Conservation (phyloP, 2,113 vertebrate species). For the Sterna hirundo region DNA sequence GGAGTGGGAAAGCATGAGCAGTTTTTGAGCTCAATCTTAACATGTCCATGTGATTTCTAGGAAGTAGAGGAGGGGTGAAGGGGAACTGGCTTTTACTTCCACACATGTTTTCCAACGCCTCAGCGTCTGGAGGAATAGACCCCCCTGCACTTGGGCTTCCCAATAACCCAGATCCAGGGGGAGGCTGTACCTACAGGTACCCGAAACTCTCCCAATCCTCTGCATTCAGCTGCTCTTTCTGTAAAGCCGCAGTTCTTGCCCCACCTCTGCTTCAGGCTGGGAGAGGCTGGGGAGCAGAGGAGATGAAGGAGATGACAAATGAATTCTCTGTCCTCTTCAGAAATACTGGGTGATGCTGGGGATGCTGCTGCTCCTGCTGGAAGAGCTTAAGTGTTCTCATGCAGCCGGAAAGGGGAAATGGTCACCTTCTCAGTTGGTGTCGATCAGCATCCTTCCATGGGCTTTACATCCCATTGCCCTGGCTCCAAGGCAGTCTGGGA, state of each 20-base stretch:
- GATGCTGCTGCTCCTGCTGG: background rate
- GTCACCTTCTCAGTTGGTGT: fast-evolving
- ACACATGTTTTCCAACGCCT: fast-evolving
- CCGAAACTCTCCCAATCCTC: background rate
- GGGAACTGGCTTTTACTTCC: background rate
- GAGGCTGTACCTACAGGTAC: background rate
- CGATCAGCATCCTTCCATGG: background rate
- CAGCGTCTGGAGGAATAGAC: background rate
- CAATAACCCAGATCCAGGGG: fast-evolving
- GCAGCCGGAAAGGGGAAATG: background rate
- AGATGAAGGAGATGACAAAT: background rate
- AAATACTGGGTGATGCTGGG: background rate
- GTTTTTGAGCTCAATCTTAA: background rate
- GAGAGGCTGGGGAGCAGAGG: background rate
- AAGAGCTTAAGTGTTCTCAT: fast-evolving
- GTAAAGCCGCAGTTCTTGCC: background rate
- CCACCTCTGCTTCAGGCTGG: fast-evolving
- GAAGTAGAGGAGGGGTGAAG: background rate
- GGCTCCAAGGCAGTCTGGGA: background rate
- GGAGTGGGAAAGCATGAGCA: background rate
- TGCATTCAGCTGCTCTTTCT: background rate
- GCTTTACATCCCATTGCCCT: background rate
- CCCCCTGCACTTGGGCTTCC: background rate
- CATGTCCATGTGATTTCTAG: background rate
- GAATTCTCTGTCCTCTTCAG: background rate